Evolutionary conservation across 2,888 invertebrate genomes (phyloP), one percentile per base, ranked within the genome.

Genomic region (Xestoiulus laeticollis): DNA sequence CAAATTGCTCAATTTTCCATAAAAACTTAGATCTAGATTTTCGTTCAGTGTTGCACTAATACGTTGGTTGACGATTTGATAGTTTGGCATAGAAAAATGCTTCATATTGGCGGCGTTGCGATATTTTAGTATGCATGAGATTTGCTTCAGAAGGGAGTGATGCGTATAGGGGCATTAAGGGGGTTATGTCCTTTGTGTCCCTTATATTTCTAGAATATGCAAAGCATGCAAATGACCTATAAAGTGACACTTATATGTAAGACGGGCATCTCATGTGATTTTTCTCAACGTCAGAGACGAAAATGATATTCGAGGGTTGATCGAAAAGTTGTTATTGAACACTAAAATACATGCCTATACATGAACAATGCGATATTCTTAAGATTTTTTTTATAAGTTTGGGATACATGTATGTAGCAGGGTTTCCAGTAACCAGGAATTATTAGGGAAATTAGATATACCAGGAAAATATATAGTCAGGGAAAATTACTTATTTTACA

Each of bases 141-240:
- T 59, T 59, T 59, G 83, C 83, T 4, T n/a, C 83, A 83, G 38
- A n/a, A 83, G 83, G 38, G 83, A 38, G n/a, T 33, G 38, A 38
- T 83, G 83, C 33, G 83, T 33, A 38, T 83, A 32, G 32, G 83
- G 38, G 38, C 32, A 83, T 83, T 38, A 33, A 33, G 19, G 83
- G 83, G 32, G 83, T 32, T 83, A 14, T 19, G 38, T 83, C 19
- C 83, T 14, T 19, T 83, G 12, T 83, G 16, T 83, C 26, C 38
- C 83, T 83, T 38, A 32, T 32, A 83, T 33, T 83, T 33, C 14
- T 53, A 26, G n/a, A 53, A 86, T 86, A 86, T 86, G 86, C 86
- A 86, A 86, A 86, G 86, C 86, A 86, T 86, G 86, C 86, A 86
- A 86, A 86, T 86, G 86, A 86, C 86, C 86, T 59, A 59, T 59